These are phyloP conservation scores for Ophion obscuratus DNA, from an alignment of 2,888 invertebrate species.

Conservation along the genomic window DNA sequence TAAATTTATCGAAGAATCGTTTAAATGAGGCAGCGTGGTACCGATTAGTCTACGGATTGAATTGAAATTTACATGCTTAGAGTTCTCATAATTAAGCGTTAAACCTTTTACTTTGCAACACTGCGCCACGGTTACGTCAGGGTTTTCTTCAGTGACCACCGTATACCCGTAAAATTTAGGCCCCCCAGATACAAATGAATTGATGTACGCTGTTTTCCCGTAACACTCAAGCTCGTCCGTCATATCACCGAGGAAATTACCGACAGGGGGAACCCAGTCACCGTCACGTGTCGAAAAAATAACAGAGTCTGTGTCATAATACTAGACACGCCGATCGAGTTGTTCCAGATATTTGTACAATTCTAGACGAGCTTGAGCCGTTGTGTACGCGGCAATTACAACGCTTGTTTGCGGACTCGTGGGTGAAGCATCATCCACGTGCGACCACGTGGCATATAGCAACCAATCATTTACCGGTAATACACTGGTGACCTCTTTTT, in stretches of 20 bases:
- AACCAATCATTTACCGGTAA: conserved; percentile 64
- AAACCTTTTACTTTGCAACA: neutral
- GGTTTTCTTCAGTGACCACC: neutral
- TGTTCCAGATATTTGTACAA: conserved; percentile 76
- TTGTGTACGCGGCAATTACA: conserved; percentile 79
- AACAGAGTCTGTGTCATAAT: conserved; percentile 80
- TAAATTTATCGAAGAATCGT: too few relatives aligned
- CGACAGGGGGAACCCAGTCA: conserved; percentile 67
- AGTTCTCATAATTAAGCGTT: conserved; percentile 1
- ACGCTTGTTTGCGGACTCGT: conserved; percentile 67
- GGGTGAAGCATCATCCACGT: neutral
- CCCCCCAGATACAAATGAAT: conserved; percentile 77
- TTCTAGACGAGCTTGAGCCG: conserved; percentile 76
- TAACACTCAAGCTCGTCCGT: conserved; percentile 77
- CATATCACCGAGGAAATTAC: conserved; percentile 76
- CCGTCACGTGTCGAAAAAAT: conserved; percentile 70
- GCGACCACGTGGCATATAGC: conserved; percentile 65
- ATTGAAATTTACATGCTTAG: neutral
- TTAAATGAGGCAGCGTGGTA: too few relatives aligned
- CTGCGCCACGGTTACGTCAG: neutral
- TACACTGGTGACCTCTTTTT: conserved; percentile 62
- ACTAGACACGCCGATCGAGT: conserved; percentile 74
- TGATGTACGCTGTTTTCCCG: conserved; percentile 73
- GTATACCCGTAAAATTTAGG: conserved; percentile 74
- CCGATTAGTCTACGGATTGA: neutral